phyloP scores from a whole-genome alignment of 2,113 vertebrate genomes.

The Menidia beryllina region DNA sequence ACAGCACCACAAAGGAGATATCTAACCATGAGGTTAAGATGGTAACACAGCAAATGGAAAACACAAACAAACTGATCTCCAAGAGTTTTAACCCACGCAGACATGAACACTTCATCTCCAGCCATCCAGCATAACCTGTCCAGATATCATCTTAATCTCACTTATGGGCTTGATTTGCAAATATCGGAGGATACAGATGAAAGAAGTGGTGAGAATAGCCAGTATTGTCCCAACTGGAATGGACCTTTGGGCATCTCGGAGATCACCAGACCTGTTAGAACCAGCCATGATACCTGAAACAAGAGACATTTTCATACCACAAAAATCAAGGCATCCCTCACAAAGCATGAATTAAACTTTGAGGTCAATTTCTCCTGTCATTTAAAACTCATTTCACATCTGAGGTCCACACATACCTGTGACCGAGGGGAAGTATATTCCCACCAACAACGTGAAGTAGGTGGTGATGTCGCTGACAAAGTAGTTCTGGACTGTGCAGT shows the following conservation, averaged over 20 bases:
- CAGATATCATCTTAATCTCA: background rate
- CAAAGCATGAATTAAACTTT: background rate
- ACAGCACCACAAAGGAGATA: slow-evolving; percentile 92
- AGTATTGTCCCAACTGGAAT: slow-evolving; percentile 95
- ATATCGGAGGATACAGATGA: slow-evolving; percentile 92
- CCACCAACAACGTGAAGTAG: slow-evolving; percentile 94
- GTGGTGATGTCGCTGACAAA: slow-evolving; percentile 90
- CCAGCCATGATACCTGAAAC: slow-evolving; percentile 95
- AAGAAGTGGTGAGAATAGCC: slow-evolving; percentile 94
- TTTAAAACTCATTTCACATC: background rate
- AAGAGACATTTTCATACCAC: background rate
- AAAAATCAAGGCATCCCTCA: background rate
- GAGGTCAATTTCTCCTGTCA: background rate
- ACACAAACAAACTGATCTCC: too few relatives aligned
- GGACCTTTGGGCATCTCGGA: slow-evolving; percentile 93
- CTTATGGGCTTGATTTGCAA: background rate
- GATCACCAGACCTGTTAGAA: slow-evolving; percentile 95
- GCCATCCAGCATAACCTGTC: background rate
- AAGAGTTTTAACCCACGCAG: too few relatives aligned
- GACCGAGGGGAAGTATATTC: slow-evolving; percentile 97
- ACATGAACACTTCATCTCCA: too few relatives aligned
- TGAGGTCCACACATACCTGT: slow-evolving; percentile 83
- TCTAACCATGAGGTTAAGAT: slow-evolving; percentile 81
- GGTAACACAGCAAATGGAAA: background rate
- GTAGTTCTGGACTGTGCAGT: slow-evolving; percentile 68